Evolutionary conservation across 2,888 invertebrate genomes (phyloP), one percentile per base, ranked within the genome.

Genomic region (Tenthredo mesomela): DNA sequence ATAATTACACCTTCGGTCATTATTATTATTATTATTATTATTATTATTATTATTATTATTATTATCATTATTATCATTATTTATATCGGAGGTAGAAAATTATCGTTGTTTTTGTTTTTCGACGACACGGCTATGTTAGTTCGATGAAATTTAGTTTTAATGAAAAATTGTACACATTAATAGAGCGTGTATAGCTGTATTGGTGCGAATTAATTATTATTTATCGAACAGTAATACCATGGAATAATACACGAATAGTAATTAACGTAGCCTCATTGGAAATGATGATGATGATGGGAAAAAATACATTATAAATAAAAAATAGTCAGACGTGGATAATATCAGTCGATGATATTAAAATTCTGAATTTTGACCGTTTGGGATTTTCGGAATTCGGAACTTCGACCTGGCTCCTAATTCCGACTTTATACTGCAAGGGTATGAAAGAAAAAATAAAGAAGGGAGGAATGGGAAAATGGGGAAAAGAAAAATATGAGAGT

Each of bases 1-100:
- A 80, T 80, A 61, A 80, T 80, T 80, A 71, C 12, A 80, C 40
- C 40, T 61, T 61, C 40, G 40, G 80, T 80, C 18, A 37, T 33
- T n/a, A 37, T 40, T 40, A 15, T 25, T 43, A 43, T 43, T 9
- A 73, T 73, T 73, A 43, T 73, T 73, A 43, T 10, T 3, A 21
- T 47, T 4, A 47, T 47, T 47, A 15, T 25, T 43, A 43, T 43
- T 9, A 73, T 73, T 73, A n/a, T n/a, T n/a, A n/a, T n/a, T n/a
- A n/a, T 5, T 21, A 43, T 43, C 4, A n/a, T 43, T 43, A 15
- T 73, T 73, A 43, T 10, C 10, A 21, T 47, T 4, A 47, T 47
- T 47, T 47, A n/a, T n/a, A n/a, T 15, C 40, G 73, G 71, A 25
- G 21, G 12, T 40, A 21, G 21, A 50, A 18, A 50, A 50, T 50